A percentile compares a stretch with the other conserved stretches of the same genome.
phyloP scores from a whole-genome alignment of 2,888 invertebrate species.

The Melipona beecheii region DNA sequence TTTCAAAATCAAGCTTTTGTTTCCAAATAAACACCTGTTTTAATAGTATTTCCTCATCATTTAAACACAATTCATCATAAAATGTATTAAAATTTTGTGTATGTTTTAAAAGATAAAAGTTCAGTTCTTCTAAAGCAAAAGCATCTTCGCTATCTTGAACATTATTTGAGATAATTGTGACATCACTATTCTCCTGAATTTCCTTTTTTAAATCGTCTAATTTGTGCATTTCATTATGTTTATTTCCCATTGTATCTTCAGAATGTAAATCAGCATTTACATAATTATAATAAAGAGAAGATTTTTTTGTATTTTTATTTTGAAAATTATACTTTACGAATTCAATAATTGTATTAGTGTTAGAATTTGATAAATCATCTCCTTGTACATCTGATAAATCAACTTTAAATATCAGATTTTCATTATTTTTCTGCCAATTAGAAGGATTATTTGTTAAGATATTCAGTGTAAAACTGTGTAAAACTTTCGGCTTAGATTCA shows the following conservation, averaged over 20 bases:
- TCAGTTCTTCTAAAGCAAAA: conserved; percentile 34
- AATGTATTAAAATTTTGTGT: not conserved
- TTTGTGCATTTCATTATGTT: not conserved
- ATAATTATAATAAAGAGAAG: not conserved
- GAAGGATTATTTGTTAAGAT: conserved; percentile 54
- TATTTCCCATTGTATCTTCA: conserved; percentile 4
- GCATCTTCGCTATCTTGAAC: not conserved
- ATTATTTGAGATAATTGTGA: not conserved
- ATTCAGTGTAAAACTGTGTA: conserved; percentile 63
- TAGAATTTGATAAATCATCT: conserved; percentile 44
- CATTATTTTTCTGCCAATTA: conserved; percentile 70
- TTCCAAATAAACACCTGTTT: conserved; percentile 75
- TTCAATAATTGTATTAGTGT: conserved; percentile 60
- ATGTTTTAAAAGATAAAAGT: conserved; percentile 17
- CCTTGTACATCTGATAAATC: conserved; percentile 65
- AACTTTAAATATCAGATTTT: conserved; percentile 64
- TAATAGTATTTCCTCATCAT: conserved; percentile 49
- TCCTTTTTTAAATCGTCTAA: not conserved
- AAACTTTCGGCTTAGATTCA: conserved; percentile 22
- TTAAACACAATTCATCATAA: not conserved
- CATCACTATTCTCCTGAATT: not conserved
- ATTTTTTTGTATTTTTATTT: not conserved
- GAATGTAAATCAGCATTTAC: not conserved
- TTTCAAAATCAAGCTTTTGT: conserved; percentile 73
- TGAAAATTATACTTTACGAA: conserved; percentile 58